Evolutionary conservation across 2,113 vertebrate species (phyloP).

Genomic region (Mormyrus iriodes): DNA sequence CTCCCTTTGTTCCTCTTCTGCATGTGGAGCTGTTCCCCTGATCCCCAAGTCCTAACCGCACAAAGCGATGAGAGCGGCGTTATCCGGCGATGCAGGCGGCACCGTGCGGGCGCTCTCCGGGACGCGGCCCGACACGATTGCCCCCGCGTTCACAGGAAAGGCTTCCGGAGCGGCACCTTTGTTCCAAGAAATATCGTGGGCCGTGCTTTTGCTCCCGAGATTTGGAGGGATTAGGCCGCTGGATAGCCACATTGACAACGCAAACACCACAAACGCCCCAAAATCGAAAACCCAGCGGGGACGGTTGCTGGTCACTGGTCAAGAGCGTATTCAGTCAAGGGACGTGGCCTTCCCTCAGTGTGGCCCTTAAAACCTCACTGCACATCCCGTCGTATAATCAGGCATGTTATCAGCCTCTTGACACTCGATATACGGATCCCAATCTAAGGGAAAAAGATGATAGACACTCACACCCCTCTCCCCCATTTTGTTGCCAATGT

Average conservation of each 20-base stretch:
- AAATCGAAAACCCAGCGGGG: background rate
- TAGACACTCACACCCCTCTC: background rate
- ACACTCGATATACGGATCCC: background rate
- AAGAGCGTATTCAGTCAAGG: background rate
- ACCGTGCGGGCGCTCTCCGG: background rate
- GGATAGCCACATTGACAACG: background rate
- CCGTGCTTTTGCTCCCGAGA: background rate
- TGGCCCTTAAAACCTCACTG: background rate
- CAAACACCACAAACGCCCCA: background rate
- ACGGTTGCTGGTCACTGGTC: background rate
- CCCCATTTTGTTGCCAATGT: background rate
- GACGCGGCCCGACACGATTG: background rate
- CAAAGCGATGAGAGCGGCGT: background rate
- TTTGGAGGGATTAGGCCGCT: background rate
- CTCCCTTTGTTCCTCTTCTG: conserved; percentile 2
- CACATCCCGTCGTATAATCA: background rate
- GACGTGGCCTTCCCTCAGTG: background rate
- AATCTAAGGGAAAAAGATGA: background rate
- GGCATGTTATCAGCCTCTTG: background rate
- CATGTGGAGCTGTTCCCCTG: background rate
- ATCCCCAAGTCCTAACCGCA: background rate
- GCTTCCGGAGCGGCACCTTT: background rate
- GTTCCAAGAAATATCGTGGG: background rate
- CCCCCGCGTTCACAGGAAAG: background rate
- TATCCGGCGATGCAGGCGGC: background rate